Conservation (phyloP, 1,140 invertebrate genomes). For the Phthorimaea operculella region DNA sequence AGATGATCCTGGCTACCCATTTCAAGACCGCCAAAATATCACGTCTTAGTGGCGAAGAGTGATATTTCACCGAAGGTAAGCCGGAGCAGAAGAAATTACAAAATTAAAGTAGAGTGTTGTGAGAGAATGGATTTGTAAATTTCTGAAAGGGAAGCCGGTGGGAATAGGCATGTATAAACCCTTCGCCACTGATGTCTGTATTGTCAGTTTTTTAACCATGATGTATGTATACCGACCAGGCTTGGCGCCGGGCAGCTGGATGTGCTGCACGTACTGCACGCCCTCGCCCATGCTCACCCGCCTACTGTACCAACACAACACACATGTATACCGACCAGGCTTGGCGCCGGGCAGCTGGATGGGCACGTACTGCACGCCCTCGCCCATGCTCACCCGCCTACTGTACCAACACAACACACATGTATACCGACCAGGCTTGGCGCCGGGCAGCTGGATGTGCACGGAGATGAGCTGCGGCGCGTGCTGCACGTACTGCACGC, state of each 20-base stretch:
- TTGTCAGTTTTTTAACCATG: no score
- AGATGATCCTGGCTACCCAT: no score
- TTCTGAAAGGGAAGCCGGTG: no score
- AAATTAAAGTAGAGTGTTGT: no score
- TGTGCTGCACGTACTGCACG: slow-evolving; percentile 67
- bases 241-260: slow-evolving; percentile 78
- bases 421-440: slow-evolving; percentile 73
- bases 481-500: slow-evolving; percentile 52
- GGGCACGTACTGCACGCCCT: slow-evolving; percentile 67
- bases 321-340: slow-evolving; percentile 68
- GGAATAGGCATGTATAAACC: no score
- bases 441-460: slow-evolving; percentile 78
- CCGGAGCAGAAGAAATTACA: no score
- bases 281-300: slow-evolving; percentile 75
- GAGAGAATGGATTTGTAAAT: no score
- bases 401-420: slow-evolving; percentile 62
- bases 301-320: slow-evolving; percentile 70
- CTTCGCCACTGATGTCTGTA: no score
- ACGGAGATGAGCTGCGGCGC: slow-evolving; percentile 71
- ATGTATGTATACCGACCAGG: slow-evolving; percentile 69
- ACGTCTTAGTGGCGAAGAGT: no score
- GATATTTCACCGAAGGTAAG: no score
- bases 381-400: slow-evolving; percentile 78
- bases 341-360: slow-evolving; percentile 79
- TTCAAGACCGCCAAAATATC: no score